Evolutionary conservation across 1,140 invertebrate genomes (phyloP).

Genomic region (Achroia grisella): DNA sequence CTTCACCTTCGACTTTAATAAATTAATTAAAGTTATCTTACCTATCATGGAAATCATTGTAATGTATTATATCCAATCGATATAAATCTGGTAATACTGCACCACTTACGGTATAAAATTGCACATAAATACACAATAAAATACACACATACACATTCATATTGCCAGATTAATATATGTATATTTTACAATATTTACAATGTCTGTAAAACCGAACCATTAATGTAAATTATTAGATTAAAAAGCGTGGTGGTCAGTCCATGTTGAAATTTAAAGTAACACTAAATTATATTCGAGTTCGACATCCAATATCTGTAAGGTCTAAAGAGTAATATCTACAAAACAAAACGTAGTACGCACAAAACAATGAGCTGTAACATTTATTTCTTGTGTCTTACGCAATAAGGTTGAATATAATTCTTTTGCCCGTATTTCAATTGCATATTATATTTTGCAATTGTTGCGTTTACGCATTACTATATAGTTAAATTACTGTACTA

Average conservation of each 20-base stretch:
- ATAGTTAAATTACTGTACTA: too few relatives aligned
- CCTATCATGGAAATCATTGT: constrained; percentile 36
- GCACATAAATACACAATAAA: constrained; percentile 9
- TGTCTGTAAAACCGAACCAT: neutral
- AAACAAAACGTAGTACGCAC: too few relatives aligned
- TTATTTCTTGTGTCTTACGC: too few relatives aligned
- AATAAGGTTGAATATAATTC: too few relatives aligned
- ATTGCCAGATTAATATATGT: neutral
- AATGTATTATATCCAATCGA: constrained; percentile 30
- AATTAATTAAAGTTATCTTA: neutral
- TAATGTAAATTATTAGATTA: too few relatives aligned
- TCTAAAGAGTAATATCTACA: too few relatives aligned
- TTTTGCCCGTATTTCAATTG: too few relatives aligned
- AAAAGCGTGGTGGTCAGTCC: neutral
- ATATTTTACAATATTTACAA: neutral
- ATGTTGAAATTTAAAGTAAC: neutral
- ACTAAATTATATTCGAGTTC: neutral
- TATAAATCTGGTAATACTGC: constrained; percentile 20
- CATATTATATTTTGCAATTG: too few relatives aligned
- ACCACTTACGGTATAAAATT: neutral
- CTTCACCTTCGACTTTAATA: too few relatives aligned
- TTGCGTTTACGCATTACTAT: too few relatives aligned
- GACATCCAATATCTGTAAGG: too few relatives aligned
- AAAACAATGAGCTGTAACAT: too few relatives aligned
- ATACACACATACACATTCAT: constrained; percentile 1